A percentile compares a stretch with the other conserved stretches of the same genome.
Evolutionary conservation across 1,140 invertebrate genomes (phyloP).

Genomic region (Charaxes varanes): DNA sequence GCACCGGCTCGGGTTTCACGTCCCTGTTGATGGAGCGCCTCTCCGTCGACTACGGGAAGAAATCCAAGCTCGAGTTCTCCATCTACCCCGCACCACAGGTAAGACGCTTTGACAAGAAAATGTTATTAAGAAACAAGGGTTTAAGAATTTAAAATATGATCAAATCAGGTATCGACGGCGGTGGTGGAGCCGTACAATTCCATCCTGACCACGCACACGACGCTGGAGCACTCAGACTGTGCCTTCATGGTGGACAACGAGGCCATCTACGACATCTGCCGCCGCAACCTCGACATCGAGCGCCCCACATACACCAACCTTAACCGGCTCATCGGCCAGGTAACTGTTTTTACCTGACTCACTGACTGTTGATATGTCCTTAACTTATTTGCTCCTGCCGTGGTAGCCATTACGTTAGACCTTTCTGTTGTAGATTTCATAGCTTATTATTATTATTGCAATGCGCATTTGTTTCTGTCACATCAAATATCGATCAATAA

Average conservation of each 20-base stretch:
- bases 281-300: constrained; percentile 90
- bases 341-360: constrained; percentile 33
- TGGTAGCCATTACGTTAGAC: too few species aligned
- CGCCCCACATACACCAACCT: constrained; percentile 87
- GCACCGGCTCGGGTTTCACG: constrained; percentile 89
- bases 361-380: background rate
- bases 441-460: too few species aligned
- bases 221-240: constrained; percentile 86
- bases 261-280: constrained; percentile 93
- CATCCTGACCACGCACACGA: constrained; percentile 86
- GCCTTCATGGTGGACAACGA: constrained; percentile 94
- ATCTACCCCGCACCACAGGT: constrained; percentile 92
- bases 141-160: background rate
- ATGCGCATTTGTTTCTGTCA: too few species aligned
- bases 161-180: constrained; percentile 80
- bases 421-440: too few species aligned
- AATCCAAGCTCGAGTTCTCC: constrained; percentile 88
- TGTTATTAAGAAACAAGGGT: background rate
- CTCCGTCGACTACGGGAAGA: constrained; percentile 87
- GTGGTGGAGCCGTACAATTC: constrained; percentile 92
- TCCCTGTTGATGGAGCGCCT: constrained; percentile 88
- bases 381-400: too few species aligned
- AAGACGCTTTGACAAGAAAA: constrained; percentile 2
- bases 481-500: too few species aligned
- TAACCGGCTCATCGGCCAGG: constrained; percentile 88